These are phyloP conservation scores for Notospermus geniculatus DNA, from an alignment of 1,140 invertebrate genomes.

Conservation along the genomic window DNA sequence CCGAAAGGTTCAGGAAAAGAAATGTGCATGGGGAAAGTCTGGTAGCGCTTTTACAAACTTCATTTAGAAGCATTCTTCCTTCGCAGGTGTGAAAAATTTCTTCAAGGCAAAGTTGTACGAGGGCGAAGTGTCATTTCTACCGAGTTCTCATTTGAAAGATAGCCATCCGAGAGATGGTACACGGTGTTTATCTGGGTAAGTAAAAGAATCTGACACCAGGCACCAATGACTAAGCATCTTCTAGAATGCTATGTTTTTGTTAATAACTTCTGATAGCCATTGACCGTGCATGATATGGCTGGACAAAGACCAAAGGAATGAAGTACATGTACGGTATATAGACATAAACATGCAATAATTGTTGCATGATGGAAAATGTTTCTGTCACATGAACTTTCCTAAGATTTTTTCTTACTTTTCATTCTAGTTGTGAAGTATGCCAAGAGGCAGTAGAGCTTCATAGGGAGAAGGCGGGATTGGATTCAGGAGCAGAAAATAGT, in stretches of 20 bases:
- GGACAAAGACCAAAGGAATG: no score
- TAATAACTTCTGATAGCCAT: no score
- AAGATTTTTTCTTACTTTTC: background rate
- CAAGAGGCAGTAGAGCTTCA: background rate
- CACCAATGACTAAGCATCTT: no score
- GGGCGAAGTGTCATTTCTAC: conserved; percentile 63
- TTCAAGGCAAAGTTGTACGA: conserved; percentile 70
- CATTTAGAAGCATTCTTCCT: background rate
- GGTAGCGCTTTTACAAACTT: no score
- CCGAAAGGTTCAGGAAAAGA: no score
- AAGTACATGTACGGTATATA: no score
- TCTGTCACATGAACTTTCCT: background rate
- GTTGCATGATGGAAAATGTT: background rate
- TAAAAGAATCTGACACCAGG: background rate
- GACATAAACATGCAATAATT: background rate
- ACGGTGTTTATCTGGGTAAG: conserved; percentile 50
- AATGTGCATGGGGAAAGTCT: no score
- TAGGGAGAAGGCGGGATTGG: background rate
- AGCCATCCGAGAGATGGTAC: conserved; percentile 46
- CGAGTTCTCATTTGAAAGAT: conserved; percentile 48
- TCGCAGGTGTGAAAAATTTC: conserved; percentile 70
- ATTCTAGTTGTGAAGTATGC: conserved; percentile 4
- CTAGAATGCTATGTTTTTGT: no score
- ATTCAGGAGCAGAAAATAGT: conserved; percentile 1
- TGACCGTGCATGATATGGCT: no score